These are phyloP conservation scores for Oscheius onirici DNA, from an alignment of 2,888 invertebrate species.

Conservation along the genomic window DNA sequence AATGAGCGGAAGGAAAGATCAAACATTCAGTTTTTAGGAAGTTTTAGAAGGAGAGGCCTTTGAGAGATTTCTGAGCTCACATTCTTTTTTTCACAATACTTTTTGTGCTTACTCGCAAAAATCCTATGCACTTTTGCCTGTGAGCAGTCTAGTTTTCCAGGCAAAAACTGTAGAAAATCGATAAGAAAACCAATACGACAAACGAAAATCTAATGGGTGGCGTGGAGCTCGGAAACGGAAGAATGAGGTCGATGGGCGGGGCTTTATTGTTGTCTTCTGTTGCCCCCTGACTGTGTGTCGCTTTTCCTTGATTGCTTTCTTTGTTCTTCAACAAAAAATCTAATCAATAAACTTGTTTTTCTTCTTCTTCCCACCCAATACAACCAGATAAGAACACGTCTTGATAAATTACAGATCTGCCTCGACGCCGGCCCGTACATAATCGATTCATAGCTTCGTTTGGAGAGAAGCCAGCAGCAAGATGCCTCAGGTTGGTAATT, in stretches of 20 bases:
- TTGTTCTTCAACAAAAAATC: background rate
- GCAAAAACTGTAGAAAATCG: no score
- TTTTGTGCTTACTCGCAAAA: no score
- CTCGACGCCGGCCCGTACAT: no score
- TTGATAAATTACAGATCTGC: background rate
- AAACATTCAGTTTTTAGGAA: no score
- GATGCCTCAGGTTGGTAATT: constrained; percentile 17
- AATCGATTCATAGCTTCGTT: background rate
- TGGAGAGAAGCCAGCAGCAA: background rate
- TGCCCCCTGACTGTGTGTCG: background rate
- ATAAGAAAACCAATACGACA: no score
- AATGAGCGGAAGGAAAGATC: background rate
- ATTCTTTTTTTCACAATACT: no score
- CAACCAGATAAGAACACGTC: background rate
- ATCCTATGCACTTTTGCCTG: no score
- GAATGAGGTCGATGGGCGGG: constrained; percentile 8
- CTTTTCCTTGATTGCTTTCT: background rate
- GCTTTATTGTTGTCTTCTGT: background rate
- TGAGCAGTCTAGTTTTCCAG: no score
- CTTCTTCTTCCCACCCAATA: no score
- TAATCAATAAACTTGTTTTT: background rate
- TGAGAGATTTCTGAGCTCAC: no score
- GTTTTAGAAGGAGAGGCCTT: no score
- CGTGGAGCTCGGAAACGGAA: background rate
- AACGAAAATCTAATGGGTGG: background rate